Percentiles rank a stretch among this genome's conserved stretches.
Evolutionary conservation across 2,113 vertebrate genomes (phyloP).

Genomic region (Silurus asotus): DNA sequence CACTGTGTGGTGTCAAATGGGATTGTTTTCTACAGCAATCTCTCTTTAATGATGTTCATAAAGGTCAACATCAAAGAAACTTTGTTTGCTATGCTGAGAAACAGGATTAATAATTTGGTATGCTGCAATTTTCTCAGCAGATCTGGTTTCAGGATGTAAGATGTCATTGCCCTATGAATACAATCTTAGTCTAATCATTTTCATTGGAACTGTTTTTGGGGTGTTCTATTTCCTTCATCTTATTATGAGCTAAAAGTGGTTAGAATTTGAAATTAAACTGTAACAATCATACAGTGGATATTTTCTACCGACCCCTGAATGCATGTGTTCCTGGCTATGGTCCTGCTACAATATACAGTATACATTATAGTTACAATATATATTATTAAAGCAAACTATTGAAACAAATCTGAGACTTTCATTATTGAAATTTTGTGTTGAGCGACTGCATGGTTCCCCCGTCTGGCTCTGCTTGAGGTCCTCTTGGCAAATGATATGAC

Average conservation of each 20-base stretch:
- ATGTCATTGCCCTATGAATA: neutral
- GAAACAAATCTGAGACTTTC: neutral
- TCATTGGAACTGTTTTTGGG: neutral
- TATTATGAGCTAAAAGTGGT: neutral
- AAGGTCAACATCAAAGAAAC: neutral
- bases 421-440: neutral
- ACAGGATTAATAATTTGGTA: neutral
- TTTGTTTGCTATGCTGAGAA: neutral
- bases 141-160: neutral
- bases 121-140: neutral
- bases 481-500: neutral
- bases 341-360: neutral
- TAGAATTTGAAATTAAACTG: neutral
- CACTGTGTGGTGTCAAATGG: neutral
- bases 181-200: neutral
- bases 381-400: too few species aligned
- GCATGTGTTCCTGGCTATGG: neutral
- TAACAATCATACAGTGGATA: neutral
- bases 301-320: neutral
- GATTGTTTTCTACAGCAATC: neutral
- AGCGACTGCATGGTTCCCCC: neutral
- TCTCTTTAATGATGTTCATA: neutral
- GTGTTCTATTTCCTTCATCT: neutral
- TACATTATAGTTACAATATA: too few species aligned
- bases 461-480: conserved; percentile 1